Conservation (phyloP, 2,797 vertebrate genomes). For the Lycodopsis pacificus region DNA sequence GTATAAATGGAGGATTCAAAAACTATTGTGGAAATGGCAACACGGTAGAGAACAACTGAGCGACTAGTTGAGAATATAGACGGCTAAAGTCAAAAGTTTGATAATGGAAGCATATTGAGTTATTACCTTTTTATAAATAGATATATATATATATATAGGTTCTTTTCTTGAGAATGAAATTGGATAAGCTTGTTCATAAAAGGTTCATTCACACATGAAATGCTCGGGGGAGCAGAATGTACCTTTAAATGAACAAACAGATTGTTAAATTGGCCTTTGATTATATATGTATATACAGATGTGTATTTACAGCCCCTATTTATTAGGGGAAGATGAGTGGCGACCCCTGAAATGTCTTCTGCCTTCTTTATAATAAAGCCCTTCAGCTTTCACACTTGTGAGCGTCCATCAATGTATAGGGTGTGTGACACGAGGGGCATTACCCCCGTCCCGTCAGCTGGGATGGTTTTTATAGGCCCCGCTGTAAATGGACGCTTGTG, state of each 20-base stretch:
- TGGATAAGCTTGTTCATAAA: constrained; percentile 10
- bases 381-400: constrained; percentile 64
- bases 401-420: constrained; percentile 63
- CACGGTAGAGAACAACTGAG: neutral
- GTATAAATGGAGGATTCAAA: constrained; percentile 53
- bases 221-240: constrained; percentile 5
- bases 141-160: constrained; percentile 35
- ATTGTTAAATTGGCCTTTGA: constrained; percentile 37
- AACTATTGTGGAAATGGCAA: neutral
- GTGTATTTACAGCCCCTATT: constrained; percentile 56
- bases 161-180: constrained; percentile 8
- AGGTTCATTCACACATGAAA: constrained; percentile 19
- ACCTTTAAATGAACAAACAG: constrained; percentile 30
- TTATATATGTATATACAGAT: constrained; percentile 13
- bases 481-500: constrained; percentile 60
- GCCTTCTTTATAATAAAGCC: constrained; percentile 82
- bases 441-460: constrained; percentile 42
- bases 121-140: constrained; percentile 2
- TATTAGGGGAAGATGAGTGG: constrained; percentile 54
- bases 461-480: constrained; percentile 51
- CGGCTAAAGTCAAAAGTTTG: constrained; percentile 15
- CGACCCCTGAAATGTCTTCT: constrained; percentile 61
- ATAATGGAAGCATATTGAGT: constrained; percentile 14
- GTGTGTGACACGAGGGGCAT: constrained; percentile 53
- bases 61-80: constrained; percentile 9